These are phyloP conservation scores for Polyergus mexicanus DNA, from an alignment of 1,140 invertebrate genomes.

Conservation along the genomic window DNA sequence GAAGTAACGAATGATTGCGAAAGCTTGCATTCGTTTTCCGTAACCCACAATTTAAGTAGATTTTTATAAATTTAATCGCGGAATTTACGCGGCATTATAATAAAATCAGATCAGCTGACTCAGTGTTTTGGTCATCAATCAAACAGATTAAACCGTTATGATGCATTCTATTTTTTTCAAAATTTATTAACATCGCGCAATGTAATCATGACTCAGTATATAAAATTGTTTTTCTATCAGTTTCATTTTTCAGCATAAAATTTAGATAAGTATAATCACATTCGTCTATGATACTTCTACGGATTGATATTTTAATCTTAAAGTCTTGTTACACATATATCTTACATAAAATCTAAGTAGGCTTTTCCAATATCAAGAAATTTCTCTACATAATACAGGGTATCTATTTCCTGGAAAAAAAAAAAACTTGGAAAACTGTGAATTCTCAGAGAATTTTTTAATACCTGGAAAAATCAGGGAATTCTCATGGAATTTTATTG, in stretches of 20 bases:
- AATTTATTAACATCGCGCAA: neutral
- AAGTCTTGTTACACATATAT: neutral
- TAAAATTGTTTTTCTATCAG: neutral
- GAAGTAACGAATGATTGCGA: conserved; percentile 13
- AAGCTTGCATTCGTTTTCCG: conserved; percentile 1
- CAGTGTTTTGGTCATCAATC: neutral
- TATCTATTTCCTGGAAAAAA: too few species aligned
- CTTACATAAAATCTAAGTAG: too few species aligned
- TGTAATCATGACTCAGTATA: neutral
- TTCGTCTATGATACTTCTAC: neutral
- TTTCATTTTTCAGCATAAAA: neutral
- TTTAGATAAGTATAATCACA: neutral
- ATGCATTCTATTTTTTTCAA: neutral
- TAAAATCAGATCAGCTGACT: neutral
- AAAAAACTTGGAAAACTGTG: too few species aligned
- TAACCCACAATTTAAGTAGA: neutral
- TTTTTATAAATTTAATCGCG: neutral
- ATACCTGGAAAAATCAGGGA: too few species aligned
- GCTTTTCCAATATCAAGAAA: neutral
- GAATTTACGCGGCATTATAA: neutral
- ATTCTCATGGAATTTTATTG: too few species aligned
- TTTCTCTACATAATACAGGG: neutral
- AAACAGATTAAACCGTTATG: neutral
- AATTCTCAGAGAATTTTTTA: too few species aligned
- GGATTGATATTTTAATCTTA: neutral